Evolutionary conservation across 2,113 vertebrate genomes (phyloP).

Genomic region (Rhea pennata): DNA sequence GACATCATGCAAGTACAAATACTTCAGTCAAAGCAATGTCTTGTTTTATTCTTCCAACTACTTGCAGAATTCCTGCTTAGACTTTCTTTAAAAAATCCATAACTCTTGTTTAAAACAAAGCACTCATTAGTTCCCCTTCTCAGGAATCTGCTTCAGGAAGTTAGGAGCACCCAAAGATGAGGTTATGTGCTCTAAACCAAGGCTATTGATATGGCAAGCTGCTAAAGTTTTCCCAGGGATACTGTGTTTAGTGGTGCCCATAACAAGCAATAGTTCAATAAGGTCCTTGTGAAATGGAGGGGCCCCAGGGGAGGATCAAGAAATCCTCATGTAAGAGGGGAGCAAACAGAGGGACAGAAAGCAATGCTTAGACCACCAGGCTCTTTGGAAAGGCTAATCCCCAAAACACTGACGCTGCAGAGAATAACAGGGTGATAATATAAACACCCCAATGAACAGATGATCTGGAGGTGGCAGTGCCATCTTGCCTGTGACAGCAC

Average conservation of each 20-base stretch:
- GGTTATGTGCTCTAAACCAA: neutral
- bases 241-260: neutral
- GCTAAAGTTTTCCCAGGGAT: neutral
- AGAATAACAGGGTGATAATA: neutral
- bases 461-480: neutral
- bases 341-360: neutral
- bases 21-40: neutral
- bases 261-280: neutral
- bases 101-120: neutral
- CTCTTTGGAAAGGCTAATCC: neutral
- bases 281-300: neutral
- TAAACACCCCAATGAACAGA: accelerated
- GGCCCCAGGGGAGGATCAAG: neutral
- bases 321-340: neutral
- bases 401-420: accelerated
- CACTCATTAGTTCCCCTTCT: accelerated
- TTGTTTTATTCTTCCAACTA: neutral
- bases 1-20: accelerated
- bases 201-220: neutral
- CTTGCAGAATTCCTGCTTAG: neutral
- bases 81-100: neutral
- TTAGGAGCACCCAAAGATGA: neutral
- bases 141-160: neutral
- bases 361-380: too few species aligned
- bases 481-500: neutral